These are phyloP conservation scores for Sphecodes monilicornis DNA, from an alignment of 2,888 invertebrate species.

Conservation along the genomic window DNA sequence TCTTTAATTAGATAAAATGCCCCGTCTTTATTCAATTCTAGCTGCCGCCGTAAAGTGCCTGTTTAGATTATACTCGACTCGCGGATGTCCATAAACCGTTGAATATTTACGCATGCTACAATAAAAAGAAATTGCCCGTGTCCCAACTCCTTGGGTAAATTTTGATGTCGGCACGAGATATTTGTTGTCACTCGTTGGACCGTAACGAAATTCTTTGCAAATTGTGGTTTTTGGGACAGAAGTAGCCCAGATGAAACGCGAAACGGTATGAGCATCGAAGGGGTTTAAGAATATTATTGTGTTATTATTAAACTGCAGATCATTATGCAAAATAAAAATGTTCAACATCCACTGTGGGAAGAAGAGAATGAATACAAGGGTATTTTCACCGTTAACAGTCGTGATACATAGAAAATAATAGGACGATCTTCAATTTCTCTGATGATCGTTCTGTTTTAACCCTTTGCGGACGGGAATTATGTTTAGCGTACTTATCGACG, in stretches of 20 bases:
- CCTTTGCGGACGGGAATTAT: no score
- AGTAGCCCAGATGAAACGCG: background rate
- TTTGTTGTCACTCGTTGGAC: background rate
- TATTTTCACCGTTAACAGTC: background rate
- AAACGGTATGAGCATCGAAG: background rate
- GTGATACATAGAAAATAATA: no score
- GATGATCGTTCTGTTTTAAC: no score
- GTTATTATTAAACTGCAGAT: no score
- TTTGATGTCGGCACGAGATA: background rate
- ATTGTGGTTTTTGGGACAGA: background rate
- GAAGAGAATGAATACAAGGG: background rate
- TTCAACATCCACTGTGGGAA: background rate
- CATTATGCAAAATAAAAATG: background rate
- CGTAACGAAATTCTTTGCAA: background rate
- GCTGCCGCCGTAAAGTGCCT: background rate
- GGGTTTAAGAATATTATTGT: background rate
- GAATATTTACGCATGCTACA: background rate
- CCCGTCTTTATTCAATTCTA: background rate
- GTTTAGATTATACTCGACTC: background rate
- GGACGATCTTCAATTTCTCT: no score
- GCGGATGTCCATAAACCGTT: background rate
- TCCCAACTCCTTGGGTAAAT: background rate
- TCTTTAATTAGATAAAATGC: background rate
- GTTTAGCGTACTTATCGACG: no score
- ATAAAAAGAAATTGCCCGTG: background rate